Evolutionary conservation across 2,888 invertebrate species (phyloP).

Genomic region (Diarsia mendica): DNA sequence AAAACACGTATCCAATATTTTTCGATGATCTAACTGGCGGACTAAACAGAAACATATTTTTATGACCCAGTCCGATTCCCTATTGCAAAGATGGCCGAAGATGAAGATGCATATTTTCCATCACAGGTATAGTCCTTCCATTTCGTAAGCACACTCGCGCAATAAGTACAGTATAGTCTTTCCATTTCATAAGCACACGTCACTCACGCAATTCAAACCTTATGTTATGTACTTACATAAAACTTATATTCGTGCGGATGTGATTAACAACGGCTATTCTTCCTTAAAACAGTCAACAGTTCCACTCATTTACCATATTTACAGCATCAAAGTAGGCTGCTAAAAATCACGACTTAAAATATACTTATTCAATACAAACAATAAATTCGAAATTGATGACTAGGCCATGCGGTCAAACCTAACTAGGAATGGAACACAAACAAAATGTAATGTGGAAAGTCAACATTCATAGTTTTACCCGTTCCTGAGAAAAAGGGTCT

Average conservation of each 20-base stretch:
- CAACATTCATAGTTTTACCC: background rate
- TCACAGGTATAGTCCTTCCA: background rate
- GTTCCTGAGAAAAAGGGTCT: background rate
- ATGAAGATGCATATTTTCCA: background rate
- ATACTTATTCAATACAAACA: constrained; percentile 2
- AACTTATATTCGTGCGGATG: background rate
- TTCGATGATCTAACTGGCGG: no score
- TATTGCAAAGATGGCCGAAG: background rate
- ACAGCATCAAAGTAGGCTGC: background rate
- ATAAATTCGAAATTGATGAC: constrained; percentile 10
- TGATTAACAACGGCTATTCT: background rate
- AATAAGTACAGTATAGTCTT: background rate
- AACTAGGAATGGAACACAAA: background rate
- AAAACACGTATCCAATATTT: no score
- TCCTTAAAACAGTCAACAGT: background rate
- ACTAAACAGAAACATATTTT: no score
- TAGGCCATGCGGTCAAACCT: background rate
- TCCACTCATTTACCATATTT: constrained; percentile 4
- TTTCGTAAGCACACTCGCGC: no score
- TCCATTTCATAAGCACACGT: background rate
- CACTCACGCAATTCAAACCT: background rate
- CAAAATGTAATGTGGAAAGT: background rate
- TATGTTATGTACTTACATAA: background rate
- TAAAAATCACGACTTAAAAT: constrained; percentile 8
- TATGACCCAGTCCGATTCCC: no score